Evolutionary conservation across 2,888 invertebrate species (phyloP), one percentile per base, ranked within the genome.

Genomic region (Aporophyla lueneburgensis): DNA sequence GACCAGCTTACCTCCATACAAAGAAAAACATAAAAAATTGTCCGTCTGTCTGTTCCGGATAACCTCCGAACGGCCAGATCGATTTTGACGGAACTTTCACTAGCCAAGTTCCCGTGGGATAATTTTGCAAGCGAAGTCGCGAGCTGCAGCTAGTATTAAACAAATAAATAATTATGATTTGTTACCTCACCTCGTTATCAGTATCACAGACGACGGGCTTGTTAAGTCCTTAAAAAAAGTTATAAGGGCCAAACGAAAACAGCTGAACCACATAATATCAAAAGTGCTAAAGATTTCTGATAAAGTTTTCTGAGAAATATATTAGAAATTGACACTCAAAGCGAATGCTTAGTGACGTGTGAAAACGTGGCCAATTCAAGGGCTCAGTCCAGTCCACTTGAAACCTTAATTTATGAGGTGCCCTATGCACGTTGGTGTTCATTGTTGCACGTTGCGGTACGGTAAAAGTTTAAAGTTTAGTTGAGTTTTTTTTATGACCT

Each of bases 361-460:
- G 85, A 89, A 87, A 84, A 88, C 82, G 82, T 85, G 72, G 71
- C 81, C 79, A 76, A 76, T 83, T 84, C 89, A 87, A 89, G 88
- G 85, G 83, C 84, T 81, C 62, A 76, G 65, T 76, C 68, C 78
- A 76, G 83, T 81, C 87, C 89, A 93, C 91, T 92, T 92, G 90
- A 89, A 80, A 89, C 87, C 87, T 89, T 93, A 92, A 93, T 93
- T 94, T 94, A 94, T 86, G 92, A 91, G 89, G 86, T 88, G 87
- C 91, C 88, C 89, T 91, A 87, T 71, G 73, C 14, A 43, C 7
- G 87, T 59, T 53, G 12, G 87, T 86, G 54, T 88, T 83, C 93
- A 88, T 83, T 90, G 71, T 62, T 68, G 21, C 40, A 74, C 78
- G 83, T 9, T 54, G 33, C 67, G 56, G 5, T 46, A 74, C 69